Evolutionary conservation across 1,140 invertebrate genomes (phyloP), one percentile per base, ranked within the genome.

Genomic region (silkworm (Bombyx mori)): DNA sequence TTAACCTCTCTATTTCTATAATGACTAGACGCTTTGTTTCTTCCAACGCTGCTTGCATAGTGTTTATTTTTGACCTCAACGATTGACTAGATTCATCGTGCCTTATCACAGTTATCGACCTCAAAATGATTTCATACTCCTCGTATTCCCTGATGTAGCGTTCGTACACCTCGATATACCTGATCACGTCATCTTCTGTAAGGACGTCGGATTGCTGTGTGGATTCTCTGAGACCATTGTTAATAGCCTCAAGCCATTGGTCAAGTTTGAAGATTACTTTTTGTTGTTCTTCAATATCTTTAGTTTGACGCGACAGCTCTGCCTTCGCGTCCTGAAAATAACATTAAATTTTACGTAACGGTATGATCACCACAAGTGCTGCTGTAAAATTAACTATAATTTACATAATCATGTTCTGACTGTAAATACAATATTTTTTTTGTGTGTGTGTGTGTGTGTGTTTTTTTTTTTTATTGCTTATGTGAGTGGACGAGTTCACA

Each of bases 21-120:
- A 83, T 86, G 70, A 92, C 83, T 76, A 90, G 83, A 72, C 76
- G 73, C 64, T 86, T 88, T 51, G 90, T 90, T 76, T 91, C 90
- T 47, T 79, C 73, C 63, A 92, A 89, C 43, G 90, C 82, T 55
- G 81, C 75, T 46, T 85, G 88, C 51, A 92, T 87, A n/a, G 80
- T 79, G 65, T 75, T 73, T 64, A 93, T 79, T 53, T 92, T 90
- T 57, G 88, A 78, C 52, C 83, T 79, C 62, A 92, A 86, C n/a
- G 88, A 84, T 57, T 87, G 84, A 87, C 81, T 87, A 87, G 82
- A 80, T 70, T 83, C 79, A 58, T 90, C 89, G 62, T 79, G 73
- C 81, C 89, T 91, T 71, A 89, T 87, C 47, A 88, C 74, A 53
- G 86, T 86, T 58, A 93, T 88, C 62, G 91, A 90, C 45, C 86